Base-by-base conservation (phyloP, 2,797 vertebrate species). In the Pipistrellus pygmaeus region DNA sequence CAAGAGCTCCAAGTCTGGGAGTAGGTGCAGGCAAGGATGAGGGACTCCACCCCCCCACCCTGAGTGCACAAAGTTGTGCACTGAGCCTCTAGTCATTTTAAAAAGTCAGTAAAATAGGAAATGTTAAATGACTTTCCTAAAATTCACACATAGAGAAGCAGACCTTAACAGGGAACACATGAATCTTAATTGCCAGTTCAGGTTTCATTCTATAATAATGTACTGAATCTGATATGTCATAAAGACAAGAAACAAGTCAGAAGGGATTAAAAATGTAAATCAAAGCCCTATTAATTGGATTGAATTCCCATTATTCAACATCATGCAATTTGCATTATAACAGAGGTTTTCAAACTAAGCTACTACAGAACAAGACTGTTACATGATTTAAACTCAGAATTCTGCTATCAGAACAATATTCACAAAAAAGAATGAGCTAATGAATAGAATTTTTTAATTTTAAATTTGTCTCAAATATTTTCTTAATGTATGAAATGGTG, bases 231-330 rank as follows among this genome's bases (percentile, higher is more conserved):
- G 27, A 86, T 69, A 68, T 44, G 66, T 77, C 66, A 94, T 66
- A 35, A 85, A 91, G 86, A 94, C 68, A 93, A 35, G 76, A 94
- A 91, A 84, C 55, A 94, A 90, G 68, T 93, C 87, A 91, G 48
- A 93, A 88, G 57, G 73, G 51, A 95, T 93, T 90, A 91, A 87
- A 96, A 95, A 96, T 95, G 77, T 91, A 97, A 95, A 96, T 91
- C 77, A 95, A 94, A 89, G 32, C 17, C 11, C 7, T 51, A 95
- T 91, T 95, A 85, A 91, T 96, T 96, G 91, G 51, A 94, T 93
- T 94, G 91, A 91, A 93, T 93, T 91, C 30, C 18, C 60, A 95
- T 95, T 91, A 93, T 95, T 93, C 88, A 91, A 91, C 35, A 78
- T 8, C 60, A 64, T 48, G 41, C 27, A 90, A 96, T 82, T 94